These are phyloP conservation scores for Rhadina sibilatrix DNA, from an alignment of 2,113 vertebrate genomes.

Conservation along the genomic window DNA sequence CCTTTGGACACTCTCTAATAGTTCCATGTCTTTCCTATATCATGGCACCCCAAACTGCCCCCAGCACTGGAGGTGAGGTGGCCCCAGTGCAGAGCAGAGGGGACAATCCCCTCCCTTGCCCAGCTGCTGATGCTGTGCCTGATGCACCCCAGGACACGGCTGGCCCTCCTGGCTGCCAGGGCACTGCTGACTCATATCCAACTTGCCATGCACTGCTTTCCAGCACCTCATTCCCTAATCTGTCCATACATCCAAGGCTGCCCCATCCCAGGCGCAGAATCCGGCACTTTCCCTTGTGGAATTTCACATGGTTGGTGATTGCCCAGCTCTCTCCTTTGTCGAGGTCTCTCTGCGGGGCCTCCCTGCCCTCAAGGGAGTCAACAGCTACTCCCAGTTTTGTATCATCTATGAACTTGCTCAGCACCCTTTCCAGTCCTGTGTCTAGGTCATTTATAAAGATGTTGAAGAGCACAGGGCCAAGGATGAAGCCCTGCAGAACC, in stretches of 20 bases:
- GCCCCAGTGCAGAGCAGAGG: not conserved
- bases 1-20: not conserved
- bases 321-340: not conserved
- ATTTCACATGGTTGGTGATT: not conserved
- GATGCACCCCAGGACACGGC: fast-evolving
- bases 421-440: not conserved
- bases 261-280: not conserved
- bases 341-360: not conserved
- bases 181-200: not conserved
- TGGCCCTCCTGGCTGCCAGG: not conserved
- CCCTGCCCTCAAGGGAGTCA: not conserved
- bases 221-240: not conserved
- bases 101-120: not conserved
- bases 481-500: not conserved
- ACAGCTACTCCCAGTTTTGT: not conserved
- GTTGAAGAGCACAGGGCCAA: not conserved
- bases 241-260: not conserved
- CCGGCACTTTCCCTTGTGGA: not conserved
- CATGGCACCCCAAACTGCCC: not conserved
- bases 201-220: not conserved
- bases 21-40: not conserved
- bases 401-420: not conserved
- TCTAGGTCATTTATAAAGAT: not conserved
- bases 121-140: fast-evolving
- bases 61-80: fast-evolving